Percentiles rank a stretch among this genome's conserved stretches.
Evolutionary conservation across 1,140 invertebrate species (phyloP).

Genomic region (Drosophila seguyi): DNA sequence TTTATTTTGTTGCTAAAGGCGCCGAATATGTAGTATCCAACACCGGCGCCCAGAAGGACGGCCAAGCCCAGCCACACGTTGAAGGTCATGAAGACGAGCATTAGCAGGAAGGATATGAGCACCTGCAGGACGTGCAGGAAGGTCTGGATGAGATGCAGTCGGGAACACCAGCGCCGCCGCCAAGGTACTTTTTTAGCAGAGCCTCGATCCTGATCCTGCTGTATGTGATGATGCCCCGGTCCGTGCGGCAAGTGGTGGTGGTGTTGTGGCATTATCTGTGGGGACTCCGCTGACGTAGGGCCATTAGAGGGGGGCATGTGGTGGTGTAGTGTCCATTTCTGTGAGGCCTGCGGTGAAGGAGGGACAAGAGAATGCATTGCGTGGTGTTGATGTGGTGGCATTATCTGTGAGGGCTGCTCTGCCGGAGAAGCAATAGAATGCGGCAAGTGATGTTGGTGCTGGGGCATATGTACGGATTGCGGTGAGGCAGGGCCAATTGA

Average conservation of each 20-base stretch:
- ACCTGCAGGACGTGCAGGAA: constrained; percentile 95
- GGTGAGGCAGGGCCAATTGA: neutral
- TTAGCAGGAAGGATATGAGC: constrained; percentile 95
- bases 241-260: neutral
- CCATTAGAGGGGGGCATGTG: neutral
- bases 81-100: constrained; percentile 99
- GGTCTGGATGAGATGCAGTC: constrained; percentile 92
- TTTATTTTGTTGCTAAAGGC: constrained; percentile 22
- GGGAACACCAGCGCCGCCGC: neutral
- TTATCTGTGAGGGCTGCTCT: neutral
- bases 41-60: constrained; percentile 93
- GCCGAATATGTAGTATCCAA: constrained; percentile 96
- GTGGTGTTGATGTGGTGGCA: neutral
- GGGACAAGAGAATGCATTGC: too few species aligned
- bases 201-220: neutral
- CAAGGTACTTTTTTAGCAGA: neutral
- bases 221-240: constrained; percentile 8
- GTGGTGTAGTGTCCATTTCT: neutral
- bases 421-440: neutral
- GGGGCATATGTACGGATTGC: neutral
- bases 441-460: neutral
- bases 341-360: too few species aligned
- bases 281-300: neutral
- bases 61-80: constrained; percentile 90
- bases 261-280: neutral